phyloP scores from a whole-genome alignment of 2,113 vertebrate species.

The Siniperca knerii region DNA sequence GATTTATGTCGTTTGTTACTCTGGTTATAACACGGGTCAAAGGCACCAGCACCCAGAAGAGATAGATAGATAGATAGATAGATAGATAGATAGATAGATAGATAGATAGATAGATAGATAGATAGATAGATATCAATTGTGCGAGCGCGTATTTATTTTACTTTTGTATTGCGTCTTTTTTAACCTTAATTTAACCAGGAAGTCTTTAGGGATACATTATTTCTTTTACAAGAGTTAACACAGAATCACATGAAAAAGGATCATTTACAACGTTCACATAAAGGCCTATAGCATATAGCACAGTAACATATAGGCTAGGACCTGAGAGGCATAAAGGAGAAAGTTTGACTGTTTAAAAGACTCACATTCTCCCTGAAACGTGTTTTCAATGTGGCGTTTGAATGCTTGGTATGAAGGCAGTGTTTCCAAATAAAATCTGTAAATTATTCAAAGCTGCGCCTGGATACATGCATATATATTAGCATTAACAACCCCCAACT shows the following conservation, averaged over 20 bases:
- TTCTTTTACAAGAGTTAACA: neutral
- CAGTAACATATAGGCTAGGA: no score
- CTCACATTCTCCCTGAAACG: neutral
- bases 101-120: slow-evolving; percentile 28
- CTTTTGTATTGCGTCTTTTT: neutral
- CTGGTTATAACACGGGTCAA: neutral
- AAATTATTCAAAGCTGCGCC: neutral
- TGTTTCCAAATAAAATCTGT: neutral
- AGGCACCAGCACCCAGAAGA: neutral
- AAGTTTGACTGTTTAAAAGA: neutral
- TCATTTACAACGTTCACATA: neutral
- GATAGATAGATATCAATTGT: neutral
- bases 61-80: slow-evolving; percentile 11
- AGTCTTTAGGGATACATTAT: neutral
- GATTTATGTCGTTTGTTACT: neutral
- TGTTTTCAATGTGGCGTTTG: neutral
- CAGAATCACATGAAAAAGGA: neutral
- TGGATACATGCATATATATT: neutral
- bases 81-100: slow-evolving; percentile 39
- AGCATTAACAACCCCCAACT: neutral
- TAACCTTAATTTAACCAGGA: neutral
- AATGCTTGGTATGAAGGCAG: neutral
- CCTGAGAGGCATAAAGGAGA: neutral
- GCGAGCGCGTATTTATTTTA: neutral
- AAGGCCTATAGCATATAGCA: neutral